Conservation (phyloP, 2,113 vertebrate genomes). For the Crotalus viridis region DNA sequence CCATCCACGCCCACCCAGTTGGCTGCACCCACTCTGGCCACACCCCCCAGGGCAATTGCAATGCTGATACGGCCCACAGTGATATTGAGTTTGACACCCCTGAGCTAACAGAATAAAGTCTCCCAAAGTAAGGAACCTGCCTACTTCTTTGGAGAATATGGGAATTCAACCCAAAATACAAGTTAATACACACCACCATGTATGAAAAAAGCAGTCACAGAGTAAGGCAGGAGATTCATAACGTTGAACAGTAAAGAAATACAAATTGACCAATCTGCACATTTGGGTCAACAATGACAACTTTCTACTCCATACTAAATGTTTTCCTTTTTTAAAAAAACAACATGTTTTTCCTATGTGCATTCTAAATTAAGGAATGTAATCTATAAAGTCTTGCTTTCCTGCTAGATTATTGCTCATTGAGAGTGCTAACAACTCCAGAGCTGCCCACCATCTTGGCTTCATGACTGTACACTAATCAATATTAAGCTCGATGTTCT, state of each 20-base stretch:
- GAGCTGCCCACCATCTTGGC: background rate
- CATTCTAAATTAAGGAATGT: background rate
- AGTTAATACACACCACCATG: background rate
- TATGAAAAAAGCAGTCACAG: background rate
- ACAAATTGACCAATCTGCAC: background rate
- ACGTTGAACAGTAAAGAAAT: conserved; percentile 13
- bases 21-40: no score
- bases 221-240: background rate
- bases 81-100: no score
- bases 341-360: background rate
- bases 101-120: background rate
- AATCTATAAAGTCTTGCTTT: background rate
- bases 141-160: background rate
- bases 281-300: background rate
- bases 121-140: background rate
- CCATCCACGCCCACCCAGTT: no score
- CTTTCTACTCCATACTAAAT: background rate
- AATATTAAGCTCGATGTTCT: background rate
- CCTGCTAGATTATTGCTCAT: background rate
- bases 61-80: no score
- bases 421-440: background rate
- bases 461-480: background rate
- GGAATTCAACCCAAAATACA: background rate
- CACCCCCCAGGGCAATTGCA: no score
- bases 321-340: background rate